Percentiles rank a stretch among this genome's conserved stretches.
Conservation (phyloP, 2,797 vertebrate species). For the Saguinus oedipus region DNA sequence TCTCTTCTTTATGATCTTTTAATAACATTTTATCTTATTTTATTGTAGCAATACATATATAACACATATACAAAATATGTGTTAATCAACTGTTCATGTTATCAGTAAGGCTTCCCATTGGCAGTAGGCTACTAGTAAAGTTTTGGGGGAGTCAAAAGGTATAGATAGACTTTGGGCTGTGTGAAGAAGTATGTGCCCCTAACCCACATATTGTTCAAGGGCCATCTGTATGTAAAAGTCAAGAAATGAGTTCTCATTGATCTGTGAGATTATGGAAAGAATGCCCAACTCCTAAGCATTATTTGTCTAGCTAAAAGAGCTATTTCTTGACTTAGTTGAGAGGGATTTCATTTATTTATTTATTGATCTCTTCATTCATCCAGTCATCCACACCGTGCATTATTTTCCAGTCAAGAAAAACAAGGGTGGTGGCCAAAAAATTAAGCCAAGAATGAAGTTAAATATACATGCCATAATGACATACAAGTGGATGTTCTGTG, state of each 20-base stretch:
- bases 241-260: background rate
- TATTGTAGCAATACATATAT: background rate
- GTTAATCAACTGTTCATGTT: no score
- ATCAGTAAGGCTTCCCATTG: background rate
- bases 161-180: background rate
- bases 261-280: background rate
- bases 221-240: background rate
- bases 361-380: background rate
- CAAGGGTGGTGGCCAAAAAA: background rate
- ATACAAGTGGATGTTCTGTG: background rate
- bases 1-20: background rate
- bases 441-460: background rate
- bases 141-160: background rate
- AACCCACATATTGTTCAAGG: background rate
- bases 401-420: constrained; percentile 2
- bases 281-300: background rate
- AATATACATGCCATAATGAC: background rate
- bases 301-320: background rate
- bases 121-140: background rate
- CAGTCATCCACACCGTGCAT: background rate
- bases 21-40: background rate
- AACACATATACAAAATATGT: background rate
- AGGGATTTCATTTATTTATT: background rate
- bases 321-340: background rate
- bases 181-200: background rate